Evolutionary conservation across 1,140 invertebrate species (phyloP).

Genomic region (Lepidurus packardi): DNA sequence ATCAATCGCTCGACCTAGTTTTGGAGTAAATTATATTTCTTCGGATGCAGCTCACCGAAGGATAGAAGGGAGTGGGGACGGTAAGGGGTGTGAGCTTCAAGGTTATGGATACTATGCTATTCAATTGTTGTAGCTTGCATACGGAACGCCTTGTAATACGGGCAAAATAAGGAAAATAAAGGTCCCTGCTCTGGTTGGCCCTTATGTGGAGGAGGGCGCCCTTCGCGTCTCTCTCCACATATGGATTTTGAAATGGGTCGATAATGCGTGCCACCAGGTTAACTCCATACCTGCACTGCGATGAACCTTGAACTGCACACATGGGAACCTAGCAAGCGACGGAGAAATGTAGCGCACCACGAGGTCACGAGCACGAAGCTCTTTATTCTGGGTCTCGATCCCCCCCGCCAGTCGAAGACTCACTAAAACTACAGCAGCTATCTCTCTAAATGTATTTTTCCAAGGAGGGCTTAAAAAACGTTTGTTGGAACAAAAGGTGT

Average conservation of each 20-base stretch:
- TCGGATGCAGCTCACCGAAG: not conserved
- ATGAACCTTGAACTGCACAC: not conserved
- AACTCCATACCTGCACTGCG: slow-evolving; percentile 20
- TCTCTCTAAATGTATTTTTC: no score
- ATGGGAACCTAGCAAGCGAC: not conserved
- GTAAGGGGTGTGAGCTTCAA: not conserved
- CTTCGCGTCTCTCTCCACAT: slow-evolving; percentile 20
- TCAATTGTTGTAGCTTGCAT: not conserved
- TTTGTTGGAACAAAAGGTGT: no score
- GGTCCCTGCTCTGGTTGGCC: not conserved
- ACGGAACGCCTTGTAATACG: not conserved
- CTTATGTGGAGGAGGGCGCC: not conserved
- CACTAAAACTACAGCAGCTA: no score
- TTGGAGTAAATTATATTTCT: not conserved
- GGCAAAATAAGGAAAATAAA: not conserved
- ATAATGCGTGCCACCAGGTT: slow-evolving; percentile 17
- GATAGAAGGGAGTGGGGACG: not conserved
- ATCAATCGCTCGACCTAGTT: not conserved
- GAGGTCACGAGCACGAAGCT: not conserved
- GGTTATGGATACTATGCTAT: slow-evolving; percentile 1
- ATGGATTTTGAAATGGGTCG: slow-evolving; percentile 21
- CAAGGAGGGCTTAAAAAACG: no score
- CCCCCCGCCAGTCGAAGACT: no score
- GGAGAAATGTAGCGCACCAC: not conserved
- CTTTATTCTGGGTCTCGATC: not conserved